Percentiles rank a stretch among this genome's conserved stretches.
phyloP scores from a whole-genome alignment of 2,888 invertebrate species.

The Callimorpha dominula region DNA sequence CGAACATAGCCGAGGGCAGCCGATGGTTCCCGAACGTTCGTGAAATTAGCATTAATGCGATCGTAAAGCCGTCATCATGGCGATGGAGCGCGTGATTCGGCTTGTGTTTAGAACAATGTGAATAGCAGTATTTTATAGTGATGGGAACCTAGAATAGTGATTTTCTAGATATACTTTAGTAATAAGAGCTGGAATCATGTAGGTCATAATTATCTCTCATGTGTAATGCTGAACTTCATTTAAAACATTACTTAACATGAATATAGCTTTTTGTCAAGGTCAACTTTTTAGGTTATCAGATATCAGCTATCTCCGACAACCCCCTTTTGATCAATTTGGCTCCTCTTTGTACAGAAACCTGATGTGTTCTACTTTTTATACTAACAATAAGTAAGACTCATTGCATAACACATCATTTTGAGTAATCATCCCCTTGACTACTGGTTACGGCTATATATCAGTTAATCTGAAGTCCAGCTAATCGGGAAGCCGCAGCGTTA shows the following conservation, averaged over 20 bases:
- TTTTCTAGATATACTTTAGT: constrained; percentile 1
- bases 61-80: constrained; percentile 63
- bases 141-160: constrained; percentile 7
- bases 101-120: constrained; percentile 56
- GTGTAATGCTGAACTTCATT: neutral
- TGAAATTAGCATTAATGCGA: constrained; percentile 63
- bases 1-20: constrained; percentile 32
- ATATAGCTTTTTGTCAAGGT: neutral
- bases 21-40: constrained; percentile 46
- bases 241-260: too few species aligned
- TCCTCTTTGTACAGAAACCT: neutral
- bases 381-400: too few species aligned
- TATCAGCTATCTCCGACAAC: too few species aligned
- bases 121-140: constrained; percentile 50
- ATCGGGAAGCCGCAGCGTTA: constrained; percentile 48
- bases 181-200: neutral
- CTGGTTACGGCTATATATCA: constrained; percentile 42
- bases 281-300: neutral
- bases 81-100: constrained; percentile 59
- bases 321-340: neutral
- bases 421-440: neutral
- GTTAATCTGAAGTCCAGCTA: constrained; percentile 53
- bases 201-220: neutral
- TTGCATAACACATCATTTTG: neutral
- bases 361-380: too few species aligned